Percentiles rank a stretch among this genome's conserved stretches.
Evolutionary conservation across 2,888 invertebrate genomes (phyloP).

Genomic region (Trypoxylon attenuatum): DNA sequence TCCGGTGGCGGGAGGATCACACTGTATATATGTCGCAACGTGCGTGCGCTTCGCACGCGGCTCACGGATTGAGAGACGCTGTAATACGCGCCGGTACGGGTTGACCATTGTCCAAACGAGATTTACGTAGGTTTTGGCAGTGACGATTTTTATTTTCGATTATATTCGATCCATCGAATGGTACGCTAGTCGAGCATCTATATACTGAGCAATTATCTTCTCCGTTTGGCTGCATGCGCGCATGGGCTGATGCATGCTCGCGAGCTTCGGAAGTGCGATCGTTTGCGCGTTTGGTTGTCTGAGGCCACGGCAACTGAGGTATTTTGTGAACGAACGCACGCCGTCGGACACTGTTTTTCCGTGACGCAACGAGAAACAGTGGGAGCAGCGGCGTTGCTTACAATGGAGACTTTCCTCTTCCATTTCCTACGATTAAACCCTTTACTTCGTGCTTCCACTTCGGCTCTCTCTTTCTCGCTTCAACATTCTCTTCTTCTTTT

Average conservation of each 20-base stretch:
- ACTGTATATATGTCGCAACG: no score
- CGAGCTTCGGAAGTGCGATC: conserved; percentile 18
- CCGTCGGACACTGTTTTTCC: conserved; percentile 32
- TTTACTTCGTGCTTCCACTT: no score
- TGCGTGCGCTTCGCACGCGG: no score
- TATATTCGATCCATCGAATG: conserved; percentile 12
- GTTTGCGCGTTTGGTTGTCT: conserved; percentile 48
- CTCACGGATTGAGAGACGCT: no score
- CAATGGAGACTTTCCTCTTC: conserved; percentile 54
- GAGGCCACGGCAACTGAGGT: conserved; percentile 73
- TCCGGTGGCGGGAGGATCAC: no score
- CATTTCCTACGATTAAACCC: conserved; percentile 62
- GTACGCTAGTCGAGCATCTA: no score
- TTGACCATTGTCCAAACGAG: background rate
- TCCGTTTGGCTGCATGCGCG: no score
- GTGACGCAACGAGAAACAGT: conserved; percentile 53
- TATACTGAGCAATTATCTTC: conserved; percentile 1
- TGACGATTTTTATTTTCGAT: conserved; percentile 37
- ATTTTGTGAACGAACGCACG: conserved; percentile 68
- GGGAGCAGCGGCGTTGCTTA: conserved; percentile 61
- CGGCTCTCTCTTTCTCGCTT: no score
- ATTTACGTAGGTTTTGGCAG: conserved; percentile 52
- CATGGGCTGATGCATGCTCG: no score
- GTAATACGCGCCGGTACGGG: no score
- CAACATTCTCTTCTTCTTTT: conserved; percentile 30